Conservation (phyloP, 2,113 vertebrate genomes). For the Castor canadensis region DNA sequence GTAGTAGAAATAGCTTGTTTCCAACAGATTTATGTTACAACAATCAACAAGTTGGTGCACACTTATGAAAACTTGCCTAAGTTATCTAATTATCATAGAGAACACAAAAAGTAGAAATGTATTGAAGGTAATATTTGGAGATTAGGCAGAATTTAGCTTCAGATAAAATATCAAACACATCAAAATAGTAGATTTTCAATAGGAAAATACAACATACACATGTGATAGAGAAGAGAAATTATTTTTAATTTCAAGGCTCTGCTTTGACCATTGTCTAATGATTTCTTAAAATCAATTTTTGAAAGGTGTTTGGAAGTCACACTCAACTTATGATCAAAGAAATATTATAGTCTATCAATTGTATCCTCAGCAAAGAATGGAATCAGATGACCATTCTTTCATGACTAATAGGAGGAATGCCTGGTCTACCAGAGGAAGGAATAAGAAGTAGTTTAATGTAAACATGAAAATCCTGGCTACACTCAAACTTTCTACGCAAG, state of each 20-base stretch:
- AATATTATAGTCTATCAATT: fast-evolving
- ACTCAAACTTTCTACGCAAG: not conserved
- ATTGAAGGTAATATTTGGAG: fast-evolving
- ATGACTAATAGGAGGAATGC: not conserved
- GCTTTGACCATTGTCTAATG: too few relatives aligned
- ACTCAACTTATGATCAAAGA: not conserved
- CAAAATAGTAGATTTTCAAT: not conserved
- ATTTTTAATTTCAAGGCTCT: not conserved
- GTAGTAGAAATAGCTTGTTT: not conserved
- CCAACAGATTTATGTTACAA: not conserved
- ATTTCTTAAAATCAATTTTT: not conserved
- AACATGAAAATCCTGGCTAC: not conserved
- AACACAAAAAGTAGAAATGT: not conserved
- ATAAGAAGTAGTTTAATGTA: not conserved
- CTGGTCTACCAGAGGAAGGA: not conserved
- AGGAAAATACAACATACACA: not conserved
- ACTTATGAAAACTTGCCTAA: not conserved
- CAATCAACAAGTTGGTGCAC: fast-evolving
- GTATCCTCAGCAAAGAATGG: fast-evolving
- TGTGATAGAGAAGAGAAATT: not conserved
- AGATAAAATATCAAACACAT: not conserved
- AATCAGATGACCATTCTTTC: fast-evolving
- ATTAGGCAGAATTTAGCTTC: fast-evolving
- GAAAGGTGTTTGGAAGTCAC: not conserved
- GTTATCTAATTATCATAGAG: not conserved